These are phyloP conservation scores for Drosophila diplacantha DNA, from an alignment of 2,888 invertebrate genomes.

Conservation along the genomic window DNA sequence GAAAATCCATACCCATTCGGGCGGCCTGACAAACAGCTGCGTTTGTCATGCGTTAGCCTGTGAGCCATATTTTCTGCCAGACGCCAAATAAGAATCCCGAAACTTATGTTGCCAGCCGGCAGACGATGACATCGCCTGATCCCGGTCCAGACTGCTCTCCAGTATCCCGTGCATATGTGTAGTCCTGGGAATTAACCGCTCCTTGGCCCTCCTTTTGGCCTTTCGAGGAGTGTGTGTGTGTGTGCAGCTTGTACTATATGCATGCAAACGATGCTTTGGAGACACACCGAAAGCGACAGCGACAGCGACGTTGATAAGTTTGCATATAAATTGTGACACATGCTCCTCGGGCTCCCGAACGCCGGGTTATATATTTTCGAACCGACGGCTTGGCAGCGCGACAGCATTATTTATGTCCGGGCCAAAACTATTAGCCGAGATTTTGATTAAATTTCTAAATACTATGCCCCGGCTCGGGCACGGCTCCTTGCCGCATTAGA, in stretches of 20 bases:
- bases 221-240: constrained; percentile 14
- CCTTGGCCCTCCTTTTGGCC: constrained; percentile 47
- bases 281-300: constrained; percentile 54
- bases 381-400: constrained; percentile 18
- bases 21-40: constrained; percentile 68
- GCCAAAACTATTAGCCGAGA: constrained; percentile 66
- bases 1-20: constrained; percentile 9
- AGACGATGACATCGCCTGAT: constrained; percentile 42
- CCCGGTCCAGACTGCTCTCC: constrained; percentile 11
- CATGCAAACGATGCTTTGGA: constrained; percentile 67
- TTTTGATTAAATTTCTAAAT: constrained; percentile 70
- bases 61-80: constrained; percentile 68
- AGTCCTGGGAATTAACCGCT: constrained; percentile 65
- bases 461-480: constrained; percentile 9
- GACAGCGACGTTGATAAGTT: constrained; percentile 67
- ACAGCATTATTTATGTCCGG: constrained; percentile 62
- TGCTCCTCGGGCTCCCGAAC: constrained; percentile 26
- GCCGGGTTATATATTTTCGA: constrained; percentile 32
- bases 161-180: constrained; percentile 41
- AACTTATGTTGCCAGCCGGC: constrained; percentile 66
- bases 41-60: constrained; percentile 72
- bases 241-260: constrained; percentile 31
- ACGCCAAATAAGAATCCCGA: constrained; percentile 73
- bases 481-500: constrained; percentile 47
- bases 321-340: constrained; percentile 73